Evolutionary conservation across 2,797 vertebrate species (phyloP), one percentile per base, ranked within the genome.

Genomic region (Alectoris magna): DNA sequence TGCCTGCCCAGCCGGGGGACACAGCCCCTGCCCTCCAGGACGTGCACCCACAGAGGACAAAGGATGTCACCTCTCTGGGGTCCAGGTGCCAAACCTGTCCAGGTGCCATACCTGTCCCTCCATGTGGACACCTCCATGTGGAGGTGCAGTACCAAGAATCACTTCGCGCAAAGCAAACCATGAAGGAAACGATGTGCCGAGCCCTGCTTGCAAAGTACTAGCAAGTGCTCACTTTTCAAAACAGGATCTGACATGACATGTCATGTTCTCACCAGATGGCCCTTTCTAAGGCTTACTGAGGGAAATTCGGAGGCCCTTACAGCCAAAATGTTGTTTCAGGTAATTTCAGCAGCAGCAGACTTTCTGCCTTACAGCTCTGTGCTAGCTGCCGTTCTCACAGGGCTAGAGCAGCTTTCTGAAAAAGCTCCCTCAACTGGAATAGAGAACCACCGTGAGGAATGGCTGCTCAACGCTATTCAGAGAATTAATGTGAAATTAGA

Each of bases 321-420:
- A 92, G 96, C 96, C 97, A 96, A 97, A 97, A 98, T 97, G 95
- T 75, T 96, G 95, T 97, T 97, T 97, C 96, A 69, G 89, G 87
- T 97, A 95, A 97, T 97, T 97, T 97, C 95, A 94, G 95, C 95
- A 96, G 95, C 96, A 96, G 96, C 84, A 46, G 93, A 92, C 97
- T 97, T 84, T 91, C 95, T 93, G 94, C 85, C 88, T 95, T 89
- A 83, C 95, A 58, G 3, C 93, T 97, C 87, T 91, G 91, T 91
- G 77, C 88, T 94, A 93, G 93, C 92, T 62, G 92, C 85, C 64
- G 51, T 95, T 93, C 89, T 82, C 77, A 79, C 81, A 84, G 53
- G 68, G 26, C 34, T 72, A 70, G 43, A 88, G 46, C 53, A 80
- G 48, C 38, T 95, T 91, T 83, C 80, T 77, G 68, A 70, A 80